Conservation (phyloP, 2,797 vertebrate genomes). For the Agapornis canus region DNA sequence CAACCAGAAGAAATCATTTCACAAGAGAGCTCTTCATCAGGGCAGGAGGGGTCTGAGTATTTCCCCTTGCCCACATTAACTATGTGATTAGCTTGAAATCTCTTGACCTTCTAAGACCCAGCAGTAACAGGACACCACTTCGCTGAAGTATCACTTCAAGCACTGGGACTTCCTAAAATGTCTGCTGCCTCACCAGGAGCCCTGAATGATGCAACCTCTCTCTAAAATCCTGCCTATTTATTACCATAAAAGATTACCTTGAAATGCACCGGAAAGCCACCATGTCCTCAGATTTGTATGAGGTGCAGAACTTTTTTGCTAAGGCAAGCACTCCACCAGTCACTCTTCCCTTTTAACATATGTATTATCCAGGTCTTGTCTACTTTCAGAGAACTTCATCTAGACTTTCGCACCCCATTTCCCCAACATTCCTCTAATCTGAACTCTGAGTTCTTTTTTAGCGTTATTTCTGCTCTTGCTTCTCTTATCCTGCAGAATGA, state of each 20-base stretch:
- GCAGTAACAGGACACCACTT: slow-evolving; percentile 40
- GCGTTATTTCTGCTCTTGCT: neutral
- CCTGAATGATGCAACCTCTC: slow-evolving; percentile 20
- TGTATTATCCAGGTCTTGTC: rapidly evolving
- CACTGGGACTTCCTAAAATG: slow-evolving; percentile 36
- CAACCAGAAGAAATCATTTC: neutral
- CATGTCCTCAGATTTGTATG: rapidly evolving
- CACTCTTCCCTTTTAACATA: neutral
- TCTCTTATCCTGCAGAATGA: neutral
- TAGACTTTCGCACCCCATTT: neutral
- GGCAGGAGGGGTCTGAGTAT: neutral
- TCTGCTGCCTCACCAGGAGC: slow-evolving; percentile 36
- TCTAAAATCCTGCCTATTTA: neutral
- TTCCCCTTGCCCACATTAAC: neutral
- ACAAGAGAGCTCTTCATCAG: neutral
- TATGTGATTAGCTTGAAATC: neutral
- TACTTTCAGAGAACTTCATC: neutral
- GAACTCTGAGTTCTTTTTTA: neutral
- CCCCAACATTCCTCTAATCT: neutral
- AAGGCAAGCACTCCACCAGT: neutral
- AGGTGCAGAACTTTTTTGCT: neutral
- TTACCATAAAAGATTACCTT: slow-evolving; percentile 14
- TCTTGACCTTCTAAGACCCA: slow-evolving; percentile 21
- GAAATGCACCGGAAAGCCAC: neutral
- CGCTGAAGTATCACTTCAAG: slow-evolving; percentile 14